Conservation (phyloP, 2,113 vertebrate genomes). For the Zapornia atra region DNA sequence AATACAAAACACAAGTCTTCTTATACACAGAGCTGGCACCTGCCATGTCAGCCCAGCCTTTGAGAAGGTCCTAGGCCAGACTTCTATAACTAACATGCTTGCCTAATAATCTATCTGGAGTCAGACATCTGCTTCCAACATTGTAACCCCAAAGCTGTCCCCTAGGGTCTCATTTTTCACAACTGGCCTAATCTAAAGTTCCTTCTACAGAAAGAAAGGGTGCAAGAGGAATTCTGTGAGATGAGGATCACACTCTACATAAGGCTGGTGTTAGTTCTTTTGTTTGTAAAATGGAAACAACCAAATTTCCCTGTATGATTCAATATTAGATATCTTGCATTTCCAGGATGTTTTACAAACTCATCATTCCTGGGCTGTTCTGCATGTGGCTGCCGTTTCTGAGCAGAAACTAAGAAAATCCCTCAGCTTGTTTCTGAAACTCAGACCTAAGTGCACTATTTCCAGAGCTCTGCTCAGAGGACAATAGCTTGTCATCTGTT, state of each 20-base stretch:
- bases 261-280: not conserved
- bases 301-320: not conserved
- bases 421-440: constrained; percentile 15
- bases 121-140: not conserved
- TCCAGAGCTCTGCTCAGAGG: not conserved
- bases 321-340: not conserved
- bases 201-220: not conserved
- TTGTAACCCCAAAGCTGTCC: not conserved
- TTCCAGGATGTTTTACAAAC: constrained; percentile 14
- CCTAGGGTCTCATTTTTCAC: not conserved
- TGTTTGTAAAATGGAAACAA: not conserved
- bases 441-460: not conserved
- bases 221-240: not conserved
- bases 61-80: not conserved
- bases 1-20: fast-evolving
- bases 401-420: constrained; percentile 27
- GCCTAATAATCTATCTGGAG: not conserved
- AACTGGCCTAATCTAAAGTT: not conserved
- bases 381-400: not conserved
- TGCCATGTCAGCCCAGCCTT: not conserved
- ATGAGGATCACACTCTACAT: not conserved
- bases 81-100: fast-evolving
- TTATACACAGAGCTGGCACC: not conserved
- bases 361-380: not conserved
- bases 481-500: constrained; percentile 26